phyloP scores from a whole-genome alignment of 2,797 vertebrate species.

The Eulemur coronatus region DNA sequence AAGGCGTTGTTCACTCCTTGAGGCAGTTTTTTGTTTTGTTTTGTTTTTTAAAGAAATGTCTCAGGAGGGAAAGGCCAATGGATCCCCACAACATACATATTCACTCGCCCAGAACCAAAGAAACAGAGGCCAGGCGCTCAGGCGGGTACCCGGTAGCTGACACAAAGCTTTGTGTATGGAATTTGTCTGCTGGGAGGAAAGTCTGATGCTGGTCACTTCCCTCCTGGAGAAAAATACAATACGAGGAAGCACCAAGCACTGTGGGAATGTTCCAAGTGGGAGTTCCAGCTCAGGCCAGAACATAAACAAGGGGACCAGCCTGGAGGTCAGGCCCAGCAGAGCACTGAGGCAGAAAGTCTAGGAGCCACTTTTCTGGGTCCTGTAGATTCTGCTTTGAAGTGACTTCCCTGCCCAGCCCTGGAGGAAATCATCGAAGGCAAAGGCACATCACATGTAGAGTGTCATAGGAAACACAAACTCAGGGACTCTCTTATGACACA shows the following conservation, averaged over 20 bases:
- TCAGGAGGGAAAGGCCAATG: background rate
- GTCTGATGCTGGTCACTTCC: conserved; percentile 63
- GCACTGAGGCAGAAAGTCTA: background rate
- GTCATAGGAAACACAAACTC: background rate
- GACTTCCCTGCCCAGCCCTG: background rate
- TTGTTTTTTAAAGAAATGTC: background rate
- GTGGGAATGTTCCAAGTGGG: conserved; percentile 61
- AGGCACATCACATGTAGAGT: rapidly evolving
- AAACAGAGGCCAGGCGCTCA: background rate
- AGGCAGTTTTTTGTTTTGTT: background rate
- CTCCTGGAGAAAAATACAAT: conserved; percentile 58
- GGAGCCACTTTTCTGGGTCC: background rate
- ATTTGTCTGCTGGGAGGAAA: conserved; percentile 53
- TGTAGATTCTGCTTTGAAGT: background rate
- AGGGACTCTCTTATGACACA: background rate
- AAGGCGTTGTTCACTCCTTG: background rate
- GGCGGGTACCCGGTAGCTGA: background rate
- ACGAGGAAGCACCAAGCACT: conserved; percentile 51
- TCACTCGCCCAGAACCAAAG: background rate
- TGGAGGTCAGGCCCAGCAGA: background rate
- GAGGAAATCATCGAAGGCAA: background rate
- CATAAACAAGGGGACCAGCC: conserved; percentile 17
- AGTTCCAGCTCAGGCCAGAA: background rate
- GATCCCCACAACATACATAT: rapidly evolving
- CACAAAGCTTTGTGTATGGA: conserved; percentile 2